Base-by-base conservation (phyloP, 2,888 invertebrate genomes). In the Hydrotaea cyrtoneurina region DNA sequence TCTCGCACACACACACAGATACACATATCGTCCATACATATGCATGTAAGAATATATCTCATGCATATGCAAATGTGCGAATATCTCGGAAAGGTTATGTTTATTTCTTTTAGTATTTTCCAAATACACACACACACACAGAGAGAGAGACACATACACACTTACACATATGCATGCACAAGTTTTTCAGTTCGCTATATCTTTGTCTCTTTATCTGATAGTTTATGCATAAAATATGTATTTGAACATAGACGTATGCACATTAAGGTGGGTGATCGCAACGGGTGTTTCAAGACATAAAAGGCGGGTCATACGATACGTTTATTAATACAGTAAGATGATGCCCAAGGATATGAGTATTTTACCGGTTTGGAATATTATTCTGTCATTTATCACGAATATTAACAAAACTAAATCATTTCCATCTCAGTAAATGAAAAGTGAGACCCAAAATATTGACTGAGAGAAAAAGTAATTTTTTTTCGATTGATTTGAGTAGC, bases 21-120 rank as follows among this genome's bases (percentile, higher is more conserved):
- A n/a, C n/a, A 11, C 53, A 5, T 13, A 53, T 13, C 59, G 21
- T 31, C 2, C 7, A 31, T 31, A 31, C 31, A 31, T 66, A n/a
- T 43, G 11, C 21, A n/a, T 19, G 15, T 13, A 43, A 39, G 15
- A 43, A 57, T 11, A 11, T 72, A 72, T 72, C 55, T 31, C 17
- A 36, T 57, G 46, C 55, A 73, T 73, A 73, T 73, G 73, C 36
- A 73, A 73, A 73, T 73, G 15, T 55, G 50, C 17, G 55, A 55
- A 55, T 73, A 73, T 73, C 17, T 36, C 19, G 4, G 10, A 36
- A 46, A 39, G 55, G 78, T 59, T 78, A 46, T 23, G 57, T 39
- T 69, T 69, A 69, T 69, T 69, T 46, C 46, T 23, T 69, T 23
- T 36, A 39, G 21, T 13, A 15, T 17, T 19, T 55, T 62, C 31